Evolutionary conservation across 2,797 vertebrate species (phyloP), one percentile per base, ranked within the genome.

Genomic region (Acanthiza pusilla): DNA sequence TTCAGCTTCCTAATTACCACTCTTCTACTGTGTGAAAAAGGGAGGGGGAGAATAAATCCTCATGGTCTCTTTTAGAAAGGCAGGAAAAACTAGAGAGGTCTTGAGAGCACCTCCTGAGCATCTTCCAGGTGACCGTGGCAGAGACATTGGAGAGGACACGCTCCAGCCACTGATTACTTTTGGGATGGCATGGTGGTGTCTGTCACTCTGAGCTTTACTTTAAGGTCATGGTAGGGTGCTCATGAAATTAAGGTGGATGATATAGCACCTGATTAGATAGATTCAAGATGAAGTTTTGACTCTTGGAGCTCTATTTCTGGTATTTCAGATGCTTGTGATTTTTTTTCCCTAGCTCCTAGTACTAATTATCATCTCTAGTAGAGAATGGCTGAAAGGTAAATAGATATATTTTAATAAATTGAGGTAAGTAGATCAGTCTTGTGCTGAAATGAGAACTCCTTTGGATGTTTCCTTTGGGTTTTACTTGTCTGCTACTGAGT

Each of bases 1-100:
- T 90, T 91, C 3, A 18, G 42, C 54, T 93, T 81, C 61, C 38
- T 86, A 74, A 88, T 86, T 88, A 43, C 61, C 34, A 30, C 23
- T 78, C 8, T 0, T 67, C 57, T 48, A 29, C 13, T 75, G 34
- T 81, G 42, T 53, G 50, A 74, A 67, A 94, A 93, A 78, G 26
- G 22, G 20, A 81, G 45, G 7, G 15, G 29, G 54, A 81, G 29
- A 57, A 57, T 42, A 93, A 88, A 81, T 42, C 45, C 29, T 25
- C 0, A 0, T 30, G 5, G 13, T 51, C 12, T 6, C 23, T 51
- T 83, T 83, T 5, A 55, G 30, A 77, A 80, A 74, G 17, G 10
- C 17, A 71, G 11, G 10, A 30, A 53, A 26, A 47, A 22, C 48
- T 40, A 36, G 48, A 48, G 25, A 51, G 27, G 2, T 63, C n/a